Percentiles rank a stretch among this genome's conserved stretches.
Conservation (phyloP, 2,888 invertebrate species). For the Dicranocentrus wangi region DNA sequence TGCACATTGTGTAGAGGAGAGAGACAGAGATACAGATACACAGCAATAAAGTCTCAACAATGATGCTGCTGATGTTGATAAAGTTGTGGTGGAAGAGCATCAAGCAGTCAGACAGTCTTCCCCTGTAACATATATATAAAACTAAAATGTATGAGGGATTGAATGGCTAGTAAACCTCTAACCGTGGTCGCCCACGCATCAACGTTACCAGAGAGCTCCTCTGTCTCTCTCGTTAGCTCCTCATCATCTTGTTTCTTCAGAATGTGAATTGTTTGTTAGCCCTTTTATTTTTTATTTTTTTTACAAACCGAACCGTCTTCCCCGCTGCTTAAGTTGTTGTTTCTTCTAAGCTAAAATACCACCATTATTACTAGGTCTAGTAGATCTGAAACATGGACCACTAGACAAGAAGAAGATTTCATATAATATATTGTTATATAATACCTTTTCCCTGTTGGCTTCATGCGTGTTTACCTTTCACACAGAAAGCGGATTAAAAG, state of each 20-base stretch:
- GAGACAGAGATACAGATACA: not conserved
- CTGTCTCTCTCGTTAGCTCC: constrained; percentile 18
- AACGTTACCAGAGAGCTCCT: constrained; percentile 29
- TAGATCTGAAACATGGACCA: not conserved
- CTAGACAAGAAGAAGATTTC: no score
- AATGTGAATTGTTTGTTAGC: not conserved
- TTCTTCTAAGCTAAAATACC: constrained; percentile 36
- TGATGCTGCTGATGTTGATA: constrained; percentile 28
- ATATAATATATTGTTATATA: no score
- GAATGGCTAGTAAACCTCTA: constrained; percentile 56
- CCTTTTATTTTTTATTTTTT: constrained; percentile 23
- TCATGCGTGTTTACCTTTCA: no score
- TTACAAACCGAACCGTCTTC: not conserved
- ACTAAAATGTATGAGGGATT: constrained; percentile 52
- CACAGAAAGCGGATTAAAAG: no score
- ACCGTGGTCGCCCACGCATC: constrained; percentile 68
- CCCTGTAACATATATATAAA: constrained; percentile 64
- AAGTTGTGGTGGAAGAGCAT: not conserved
- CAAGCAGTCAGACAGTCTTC: constrained; percentile 12
- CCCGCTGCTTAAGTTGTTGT: constrained; percentile 54
- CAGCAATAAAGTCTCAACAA: constrained; percentile 36
- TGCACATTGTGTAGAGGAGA: constrained; percentile 7
- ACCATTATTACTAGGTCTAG: constrained; percentile 11
- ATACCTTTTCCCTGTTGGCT: no score
- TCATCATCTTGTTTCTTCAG: not conserved